Evolutionary conservation across 53 echinoderm and acorn worm genomes (phyloP), one percentile per base, ranked within the genome.

Genomic region (Astropecten irregularis): DNA sequence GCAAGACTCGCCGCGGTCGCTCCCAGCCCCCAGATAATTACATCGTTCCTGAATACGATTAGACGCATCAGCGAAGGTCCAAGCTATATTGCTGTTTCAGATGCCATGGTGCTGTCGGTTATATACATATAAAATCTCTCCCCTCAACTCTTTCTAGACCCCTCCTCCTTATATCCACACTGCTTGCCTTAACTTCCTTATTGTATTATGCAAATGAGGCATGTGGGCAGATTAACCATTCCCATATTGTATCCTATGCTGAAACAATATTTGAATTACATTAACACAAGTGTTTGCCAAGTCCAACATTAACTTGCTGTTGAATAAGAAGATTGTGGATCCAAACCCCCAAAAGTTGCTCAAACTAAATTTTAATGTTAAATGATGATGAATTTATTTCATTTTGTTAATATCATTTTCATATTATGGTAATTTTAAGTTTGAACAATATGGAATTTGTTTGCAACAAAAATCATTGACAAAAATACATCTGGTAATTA

Each of bases 211-310:
- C 76, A 55, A 55, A 37, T 11, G 58, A 58, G 38, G 57, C 76
- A 40, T 73, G 73, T 38, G 55, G 58, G 34, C 57, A 39, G 58
- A 76, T 76, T 76, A 76, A 58, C 76, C 58, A 20, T 76, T 56
- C 52, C 28, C 65, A 65, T 76, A 50, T 16, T 76, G 39, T 74
- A 76, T 57, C 57, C 40, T 33, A 57, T 76, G 76, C 76, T 76
- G 76, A 76, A 57, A 76, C 25, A 76, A 76, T 76, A 76, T 76
- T 76, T 76, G 76, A 76, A 76, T 76, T 54, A 76, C 56, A 76
- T 76, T 55, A 76, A 37, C 23, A 10, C 38, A 39, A 40, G 57
- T 38, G 76, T 57, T 37, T 54, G 30, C 22, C 37, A 57, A 58
- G 76, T 37, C 19, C 38, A 21, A 58, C 20, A 57, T 57, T 40